Conservation (phyloP, 2,797 vertebrate genomes). For the Rallus crepitans region DNA sequence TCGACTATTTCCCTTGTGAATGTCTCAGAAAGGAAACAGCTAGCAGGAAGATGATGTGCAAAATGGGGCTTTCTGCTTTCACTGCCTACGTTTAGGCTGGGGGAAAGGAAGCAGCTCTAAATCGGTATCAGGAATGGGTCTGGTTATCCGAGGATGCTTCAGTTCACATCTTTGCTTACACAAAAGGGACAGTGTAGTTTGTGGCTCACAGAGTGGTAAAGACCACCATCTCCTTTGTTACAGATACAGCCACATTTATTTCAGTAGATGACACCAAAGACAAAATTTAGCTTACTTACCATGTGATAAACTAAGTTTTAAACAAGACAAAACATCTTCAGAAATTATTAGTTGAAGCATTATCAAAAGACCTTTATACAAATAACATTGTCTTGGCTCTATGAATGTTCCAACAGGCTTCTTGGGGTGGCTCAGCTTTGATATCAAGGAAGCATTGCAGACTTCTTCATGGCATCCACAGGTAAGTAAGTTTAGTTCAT, state of each 20-base stretch:
- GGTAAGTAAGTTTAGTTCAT: conserved; percentile 69
- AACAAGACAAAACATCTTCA: background rate
- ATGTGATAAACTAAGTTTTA: background rate
- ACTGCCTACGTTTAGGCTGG: background rate
- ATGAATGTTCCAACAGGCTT: conserved; percentile 81
- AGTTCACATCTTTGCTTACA: background rate
- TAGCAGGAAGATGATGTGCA: background rate
- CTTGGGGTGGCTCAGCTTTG: conserved; percentile 89
- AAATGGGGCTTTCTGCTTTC: background rate
- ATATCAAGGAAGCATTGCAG: conserved; percentile 83
- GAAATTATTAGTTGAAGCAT: background rate
- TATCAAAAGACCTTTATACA: background rate
- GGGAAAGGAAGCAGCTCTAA: background rate
- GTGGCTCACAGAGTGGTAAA: background rate
- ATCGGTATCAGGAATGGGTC: background rate
- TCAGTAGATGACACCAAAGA: background rate
- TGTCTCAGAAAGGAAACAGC: background rate
- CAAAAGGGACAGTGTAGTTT: background rate
- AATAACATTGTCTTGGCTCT: conserved; percentile 1
- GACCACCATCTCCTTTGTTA: background rate
- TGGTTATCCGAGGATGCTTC: background rate
- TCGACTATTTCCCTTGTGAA: background rate
- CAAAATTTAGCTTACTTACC: background rate
- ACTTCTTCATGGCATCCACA: conserved; percentile 85
- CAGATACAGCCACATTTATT: background rate